Base-by-base conservation (phyloP, 2,888 invertebrate genomes). In the Xestia ashworthii region DNA sequence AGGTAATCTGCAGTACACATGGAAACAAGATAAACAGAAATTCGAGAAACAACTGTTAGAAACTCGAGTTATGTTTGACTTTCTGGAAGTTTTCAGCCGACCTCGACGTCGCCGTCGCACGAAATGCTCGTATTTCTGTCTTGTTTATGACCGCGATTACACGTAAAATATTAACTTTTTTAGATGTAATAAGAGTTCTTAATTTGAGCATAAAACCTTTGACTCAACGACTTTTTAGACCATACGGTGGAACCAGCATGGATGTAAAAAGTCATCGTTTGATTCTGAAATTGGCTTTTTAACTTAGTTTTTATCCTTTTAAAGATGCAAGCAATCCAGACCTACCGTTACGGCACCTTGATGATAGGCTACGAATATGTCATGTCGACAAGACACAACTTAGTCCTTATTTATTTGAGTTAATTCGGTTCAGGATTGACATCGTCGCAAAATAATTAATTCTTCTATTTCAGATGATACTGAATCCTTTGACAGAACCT, bases 11-110 rank as follows among this genome's bases (percentile, higher is more conserved):
- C 68, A 74, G 62, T 67, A 76, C 48, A 78, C 68, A 71, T 82
- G 65, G 41, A 78, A 46, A 78, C 69, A 77, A 88, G 81, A 67
- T 74, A 81, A 76, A 68, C 79, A 70, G 74, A 86, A 79, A 75
- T 78, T 71, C 38, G 60, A 53, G 75, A 82, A 78, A 83, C 80
- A 76, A 81, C 82, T 53, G 72, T 77, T 73, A 67, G 62, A 41
- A 79, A 82, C 72, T 55, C 66, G 25, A 75, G 76, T 78, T 71
- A 58, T 88, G 76, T 86, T 88, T 82, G 74, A 83, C 77, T 88
- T 86, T 65, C 64, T 58, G 65, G n/a, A 83, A 80, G 62, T 76
- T 88, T 79, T 73, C 60, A 74, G 48, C 25, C 67, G 55, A 71
- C 25, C 74, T 69, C 81, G 72, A 41, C 46, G 53, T 65, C 48